Base-by-base conservation (phyloP, 2,113 vertebrate genomes). In the Paramormyrops kingsleyae region DNA sequence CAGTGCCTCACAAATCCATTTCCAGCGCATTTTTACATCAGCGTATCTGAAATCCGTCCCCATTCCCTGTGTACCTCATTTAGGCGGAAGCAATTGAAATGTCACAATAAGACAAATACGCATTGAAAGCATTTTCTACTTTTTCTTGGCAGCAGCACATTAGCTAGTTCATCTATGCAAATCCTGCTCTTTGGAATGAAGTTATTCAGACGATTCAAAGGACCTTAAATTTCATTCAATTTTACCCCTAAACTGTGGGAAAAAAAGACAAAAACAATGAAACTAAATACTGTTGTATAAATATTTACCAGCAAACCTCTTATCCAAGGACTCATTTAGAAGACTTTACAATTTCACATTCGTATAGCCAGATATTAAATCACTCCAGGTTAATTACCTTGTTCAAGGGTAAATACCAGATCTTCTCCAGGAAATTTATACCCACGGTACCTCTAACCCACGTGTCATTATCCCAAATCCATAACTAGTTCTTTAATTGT, bases 141-240 rank as follows among this genome's bases (percentile, higher is more conserved):
- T 13, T 56, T 35, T 56, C 50, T 53, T 53, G 31, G 19, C 6
- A 39, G 15, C 17, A 24, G 1, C 2, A 31, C 83, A 86, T 86
- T 87, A 53, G n/a, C 31, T 56, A 87, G 49, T 50, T 35, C 86
- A 56, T 87, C 31, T 87, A 87, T 87, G 27, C 50, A 53, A 53
- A 87, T 53, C 49, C 49, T 39, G 46, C 83, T 87, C 50, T 35
- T 87, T 42, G 27, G 31, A 87, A 56, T 53, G 59, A 87, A 87
- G 31, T 52, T 56, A 87, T 87, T 56, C 50, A 56, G 49, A 87
- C 49, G 86, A 53, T 53, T 50, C 31, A 87, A 87, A 87, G 9
- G 49, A 19, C 49, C 31, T 53, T 56, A 53, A 87, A 87, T 35
- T 87, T 56, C 27, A 35, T 87, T 87, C 44, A 80, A 6, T 85